Evolutionary conservation across 2,888 invertebrate species (phyloP).

Genomic region (Hirudinaria manillensis): DNA sequence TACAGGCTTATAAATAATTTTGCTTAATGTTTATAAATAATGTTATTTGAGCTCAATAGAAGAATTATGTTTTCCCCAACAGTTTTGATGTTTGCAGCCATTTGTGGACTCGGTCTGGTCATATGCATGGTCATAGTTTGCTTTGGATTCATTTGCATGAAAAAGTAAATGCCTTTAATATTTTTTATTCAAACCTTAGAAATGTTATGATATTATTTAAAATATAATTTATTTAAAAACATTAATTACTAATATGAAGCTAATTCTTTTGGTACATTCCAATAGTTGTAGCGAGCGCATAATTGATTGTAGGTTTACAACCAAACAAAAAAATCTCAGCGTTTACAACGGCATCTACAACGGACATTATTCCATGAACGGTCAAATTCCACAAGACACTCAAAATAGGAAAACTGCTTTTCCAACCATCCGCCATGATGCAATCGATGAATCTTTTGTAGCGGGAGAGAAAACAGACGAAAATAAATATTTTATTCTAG

Average conservation of each 20-base stretch:
- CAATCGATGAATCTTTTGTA: not conserved
- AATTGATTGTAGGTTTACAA: too few species aligned
- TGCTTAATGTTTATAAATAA: too few species aligned
- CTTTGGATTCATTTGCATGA: not conserved
- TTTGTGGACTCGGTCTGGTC: conserved; percentile 3
- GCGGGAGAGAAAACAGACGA: conserved; percentile 4
- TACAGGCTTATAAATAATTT: too few species aligned
- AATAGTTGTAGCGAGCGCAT: too few species aligned
- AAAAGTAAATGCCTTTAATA: not conserved
- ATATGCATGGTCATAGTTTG: conserved; percentile 1
- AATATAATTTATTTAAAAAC: not conserved
- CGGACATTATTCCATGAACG: too few species aligned
- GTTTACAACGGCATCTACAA: too few species aligned
- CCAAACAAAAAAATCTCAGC: too few species aligned
- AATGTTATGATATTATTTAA: not conserved
- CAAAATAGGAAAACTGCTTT: not conserved
- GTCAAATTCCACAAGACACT: not conserved
- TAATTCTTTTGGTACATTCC: too few species aligned
- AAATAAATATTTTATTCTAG: conserved; percentile 14
- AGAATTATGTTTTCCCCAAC: too few species aligned
- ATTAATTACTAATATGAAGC: too few species aligned
- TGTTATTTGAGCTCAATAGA: too few species aligned
- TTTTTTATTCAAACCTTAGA: not conserved
- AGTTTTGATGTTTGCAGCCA: not conserved
- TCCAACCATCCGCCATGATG: not conserved